Evolutionary conservation across 2,113 vertebrate species (phyloP).

Genomic region (Microcebus murinus): DNA sequence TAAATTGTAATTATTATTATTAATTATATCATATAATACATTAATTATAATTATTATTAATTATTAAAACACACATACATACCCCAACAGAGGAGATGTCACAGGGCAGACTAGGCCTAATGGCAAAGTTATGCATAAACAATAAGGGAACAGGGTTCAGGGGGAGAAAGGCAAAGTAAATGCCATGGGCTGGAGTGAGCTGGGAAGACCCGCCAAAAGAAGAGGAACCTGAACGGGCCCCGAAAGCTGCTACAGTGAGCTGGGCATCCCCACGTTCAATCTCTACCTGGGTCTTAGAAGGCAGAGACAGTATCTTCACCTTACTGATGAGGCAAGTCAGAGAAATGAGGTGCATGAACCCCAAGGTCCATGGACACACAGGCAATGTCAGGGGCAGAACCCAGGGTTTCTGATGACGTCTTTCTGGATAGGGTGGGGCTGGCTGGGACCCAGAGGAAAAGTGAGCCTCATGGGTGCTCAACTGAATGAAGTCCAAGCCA

Average conservation of each 20-base stretch:
- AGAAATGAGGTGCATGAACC: neutral
- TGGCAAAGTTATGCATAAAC: conserved; percentile 40
- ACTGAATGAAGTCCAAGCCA: neutral
- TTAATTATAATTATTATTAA: neutral
- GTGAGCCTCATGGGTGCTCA: rapidly evolving
- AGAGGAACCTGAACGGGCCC: neutral
- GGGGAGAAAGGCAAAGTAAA: conserved; percentile 36
- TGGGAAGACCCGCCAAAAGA: neutral
- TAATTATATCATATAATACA: too few relatives aligned
- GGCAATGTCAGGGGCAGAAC: neutral
- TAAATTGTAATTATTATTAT: conserved; percentile 64
- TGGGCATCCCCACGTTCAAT: neutral
- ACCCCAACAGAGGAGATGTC: conserved; percentile 38
- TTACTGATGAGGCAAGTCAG: neutral
- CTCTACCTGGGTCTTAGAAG: neutral
- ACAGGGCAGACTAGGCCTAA: conserved; percentile 55
- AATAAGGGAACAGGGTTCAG: neutral
- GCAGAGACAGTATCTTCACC: neutral
- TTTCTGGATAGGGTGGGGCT: neutral
- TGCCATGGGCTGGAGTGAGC: neutral
- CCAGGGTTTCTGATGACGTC: neutral
- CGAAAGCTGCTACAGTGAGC: neutral
- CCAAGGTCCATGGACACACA: neutral
- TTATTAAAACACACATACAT: neutral
- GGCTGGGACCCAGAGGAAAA: neutral